Evolutionary conservation across 2,113 vertebrate genomes (phyloP).

Genomic region (Ophthalmolycus amberensis): DNA sequence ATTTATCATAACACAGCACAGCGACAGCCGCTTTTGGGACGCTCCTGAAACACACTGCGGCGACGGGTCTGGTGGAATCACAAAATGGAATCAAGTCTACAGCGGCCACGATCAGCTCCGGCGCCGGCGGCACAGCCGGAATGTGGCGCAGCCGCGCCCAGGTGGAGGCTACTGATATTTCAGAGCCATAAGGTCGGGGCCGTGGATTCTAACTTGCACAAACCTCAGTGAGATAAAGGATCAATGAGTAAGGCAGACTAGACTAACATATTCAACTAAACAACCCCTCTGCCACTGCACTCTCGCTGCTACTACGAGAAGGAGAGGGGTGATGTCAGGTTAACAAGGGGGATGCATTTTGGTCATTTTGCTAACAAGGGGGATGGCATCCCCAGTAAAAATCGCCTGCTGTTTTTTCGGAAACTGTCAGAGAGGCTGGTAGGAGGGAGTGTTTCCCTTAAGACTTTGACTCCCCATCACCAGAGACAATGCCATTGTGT

Average conservation of each 20-base stretch:
- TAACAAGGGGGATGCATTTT: background rate
- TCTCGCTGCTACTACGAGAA: background rate
- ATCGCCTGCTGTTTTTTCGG: background rate
- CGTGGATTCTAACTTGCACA: background rate
- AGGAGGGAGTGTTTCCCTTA: conserved; percentile 28
- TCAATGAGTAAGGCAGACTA: background rate
- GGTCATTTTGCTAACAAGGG: background rate
- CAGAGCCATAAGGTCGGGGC: background rate
- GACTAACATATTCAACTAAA: background rate
- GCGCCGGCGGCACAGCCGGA: background rate
- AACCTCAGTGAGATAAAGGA: background rate
- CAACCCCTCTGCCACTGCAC: background rate
- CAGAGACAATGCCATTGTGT: conserved; percentile 73
- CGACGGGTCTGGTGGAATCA: background rate
- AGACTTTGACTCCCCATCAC: conserved; percentile 63
- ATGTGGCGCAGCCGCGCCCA: background rate
- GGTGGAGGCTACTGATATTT: background rate
- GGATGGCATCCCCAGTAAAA: background rate
- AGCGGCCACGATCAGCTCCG: background rate
- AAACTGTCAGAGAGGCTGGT: conserved; percentile 35
- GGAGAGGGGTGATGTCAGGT: background rate
- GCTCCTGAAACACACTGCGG: background rate
- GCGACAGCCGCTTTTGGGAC: background rate
- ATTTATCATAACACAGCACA: background rate
- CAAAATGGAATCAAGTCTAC: background rate